Conservation (phyloP, 2,113 vertebrate genomes). For the Ciconia stormi region DNA sequence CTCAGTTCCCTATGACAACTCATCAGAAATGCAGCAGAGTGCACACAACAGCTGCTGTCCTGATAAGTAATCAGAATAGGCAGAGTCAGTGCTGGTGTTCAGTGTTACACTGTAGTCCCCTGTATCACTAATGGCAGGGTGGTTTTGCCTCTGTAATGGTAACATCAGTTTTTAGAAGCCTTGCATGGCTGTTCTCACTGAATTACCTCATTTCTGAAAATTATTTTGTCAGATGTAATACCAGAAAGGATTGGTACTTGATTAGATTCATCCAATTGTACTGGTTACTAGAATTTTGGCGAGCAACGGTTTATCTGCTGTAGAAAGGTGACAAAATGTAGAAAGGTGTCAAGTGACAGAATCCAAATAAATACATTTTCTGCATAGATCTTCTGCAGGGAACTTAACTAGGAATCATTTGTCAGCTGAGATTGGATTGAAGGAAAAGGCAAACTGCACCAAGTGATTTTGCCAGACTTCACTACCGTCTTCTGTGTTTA, state of each 20-base stretch:
- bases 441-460: neutral
- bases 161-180: neutral
- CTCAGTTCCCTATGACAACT: neutral
- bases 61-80: neutral
- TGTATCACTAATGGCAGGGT: neutral
- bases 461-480: neutral
- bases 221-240: neutral
- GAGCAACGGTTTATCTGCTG: neutral
- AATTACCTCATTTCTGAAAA: neutral
- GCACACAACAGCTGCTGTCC: neutral
- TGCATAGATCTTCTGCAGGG: neutral
- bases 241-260: neutral
- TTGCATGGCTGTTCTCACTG: neutral
- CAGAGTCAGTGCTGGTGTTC: neutral
- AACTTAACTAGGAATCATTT: neutral
- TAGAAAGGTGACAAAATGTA: neutral
- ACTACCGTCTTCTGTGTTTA: neutral
- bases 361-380: neutral
- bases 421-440: neutral
- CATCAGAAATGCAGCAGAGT: neutral
- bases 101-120: neutral
- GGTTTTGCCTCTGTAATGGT: neutral
- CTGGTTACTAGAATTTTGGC: neutral
- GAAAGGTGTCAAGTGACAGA: neutral
- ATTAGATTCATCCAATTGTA: neutral